Percentiles rank a stretch among this genome's conserved stretches.
phyloP scores from a whole-genome alignment of 2,797 vertebrate species.

The Macroramphosus scolopax region DNA sequence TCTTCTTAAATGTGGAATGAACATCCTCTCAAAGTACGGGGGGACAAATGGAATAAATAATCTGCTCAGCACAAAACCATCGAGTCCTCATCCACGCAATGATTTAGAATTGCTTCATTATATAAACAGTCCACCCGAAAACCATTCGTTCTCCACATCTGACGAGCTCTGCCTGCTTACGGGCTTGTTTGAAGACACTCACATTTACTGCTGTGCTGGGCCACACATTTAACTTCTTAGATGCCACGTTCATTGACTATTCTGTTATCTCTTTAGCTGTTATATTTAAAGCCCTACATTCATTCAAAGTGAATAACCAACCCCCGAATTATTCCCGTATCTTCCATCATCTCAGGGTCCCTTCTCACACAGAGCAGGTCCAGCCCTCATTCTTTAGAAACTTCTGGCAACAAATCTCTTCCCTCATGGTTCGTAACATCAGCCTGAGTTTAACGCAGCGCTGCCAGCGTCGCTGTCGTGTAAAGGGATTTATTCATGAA shows the following conservation, averaged over 20 bases:
- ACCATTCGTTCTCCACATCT: conserved; percentile 50
- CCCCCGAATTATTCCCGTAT: too few relatives aligned
- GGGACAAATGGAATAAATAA: conserved; percentile 23
- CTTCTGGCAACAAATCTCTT: too few relatives aligned
- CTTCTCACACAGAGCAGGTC: too few relatives aligned
- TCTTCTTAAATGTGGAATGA: conserved; percentile 19
- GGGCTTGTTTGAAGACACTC: conserved; percentile 43
- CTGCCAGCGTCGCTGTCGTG: too few relatives aligned
- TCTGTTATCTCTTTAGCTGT: conserved; percentile 28
- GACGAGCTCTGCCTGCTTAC: conserved; percentile 41
- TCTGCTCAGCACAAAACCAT: conserved; percentile 27
- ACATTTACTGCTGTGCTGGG: conserved; percentile 47
- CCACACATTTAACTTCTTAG: conserved; percentile 46
- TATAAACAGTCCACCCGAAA: conserved; percentile 50
- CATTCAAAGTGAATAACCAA: neutral
- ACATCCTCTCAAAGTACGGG: conserved; percentile 10
- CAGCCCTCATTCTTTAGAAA: too few relatives aligned
- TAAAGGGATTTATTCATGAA: too few relatives aligned
- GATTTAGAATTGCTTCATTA: conserved; percentile 44
- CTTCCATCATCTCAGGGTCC: too few relatives aligned
- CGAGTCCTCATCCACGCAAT: conserved; percentile 24
- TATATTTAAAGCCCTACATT: conserved; percentile 31
- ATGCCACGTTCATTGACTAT: conserved; percentile 26
- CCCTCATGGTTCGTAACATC: too few relatives aligned
- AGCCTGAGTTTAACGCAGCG: too few relatives aligned